A percentile compares a stretch with the other conserved stretches of the same genome.
phyloP scores from a whole-genome alignment of 2,797 vertebrate genomes.

The Pagetopsis macropterus region DNA sequence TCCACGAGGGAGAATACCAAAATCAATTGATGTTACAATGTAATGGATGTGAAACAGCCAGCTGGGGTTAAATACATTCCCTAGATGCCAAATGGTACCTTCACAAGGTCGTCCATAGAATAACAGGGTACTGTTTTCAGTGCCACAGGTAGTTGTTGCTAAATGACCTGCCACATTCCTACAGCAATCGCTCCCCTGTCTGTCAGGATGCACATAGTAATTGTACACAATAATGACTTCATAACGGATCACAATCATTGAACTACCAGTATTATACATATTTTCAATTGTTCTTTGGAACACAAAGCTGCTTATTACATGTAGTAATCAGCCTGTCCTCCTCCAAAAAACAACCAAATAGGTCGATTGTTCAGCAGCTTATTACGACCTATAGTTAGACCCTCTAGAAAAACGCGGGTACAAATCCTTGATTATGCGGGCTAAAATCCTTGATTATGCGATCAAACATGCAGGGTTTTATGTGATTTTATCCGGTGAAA shows the following conservation, averaged over 20 bases:
- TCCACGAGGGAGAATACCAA: conserved; percentile 37
- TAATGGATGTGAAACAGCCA: conserved; percentile 36
- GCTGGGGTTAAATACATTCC: conserved; percentile 22
- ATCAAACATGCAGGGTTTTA: too few species aligned
- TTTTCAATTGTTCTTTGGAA: conserved; percentile 11
- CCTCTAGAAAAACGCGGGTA: too few species aligned
- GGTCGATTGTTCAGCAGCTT: too few species aligned
- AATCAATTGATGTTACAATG: conserved; percentile 49
- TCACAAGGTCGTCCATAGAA: conserved; percentile 56
- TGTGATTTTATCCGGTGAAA: too few species aligned
- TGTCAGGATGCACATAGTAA: conserved; percentile 27
- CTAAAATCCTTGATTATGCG: too few species aligned
- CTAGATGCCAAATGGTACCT: conserved; percentile 16
- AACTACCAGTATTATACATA: not conserved
- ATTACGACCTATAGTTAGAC: too few species aligned
- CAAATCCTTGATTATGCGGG: too few species aligned
- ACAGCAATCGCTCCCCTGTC: conserved; percentile 20
- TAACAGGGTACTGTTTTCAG: conserved; percentile 18
- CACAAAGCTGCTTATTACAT: not conserved
- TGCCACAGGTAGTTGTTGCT: conserved; percentile 13
- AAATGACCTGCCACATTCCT: conserved; percentile 11
- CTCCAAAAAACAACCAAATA: too few species aligned
- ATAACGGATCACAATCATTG: conserved; percentile 21
- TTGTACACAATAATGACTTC: conserved; percentile 34
- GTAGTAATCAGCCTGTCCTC: not conserved